phyloP scores from a whole-genome alignment of 2,797 vertebrate species.

The Aldrovandia affinis region DNA sequence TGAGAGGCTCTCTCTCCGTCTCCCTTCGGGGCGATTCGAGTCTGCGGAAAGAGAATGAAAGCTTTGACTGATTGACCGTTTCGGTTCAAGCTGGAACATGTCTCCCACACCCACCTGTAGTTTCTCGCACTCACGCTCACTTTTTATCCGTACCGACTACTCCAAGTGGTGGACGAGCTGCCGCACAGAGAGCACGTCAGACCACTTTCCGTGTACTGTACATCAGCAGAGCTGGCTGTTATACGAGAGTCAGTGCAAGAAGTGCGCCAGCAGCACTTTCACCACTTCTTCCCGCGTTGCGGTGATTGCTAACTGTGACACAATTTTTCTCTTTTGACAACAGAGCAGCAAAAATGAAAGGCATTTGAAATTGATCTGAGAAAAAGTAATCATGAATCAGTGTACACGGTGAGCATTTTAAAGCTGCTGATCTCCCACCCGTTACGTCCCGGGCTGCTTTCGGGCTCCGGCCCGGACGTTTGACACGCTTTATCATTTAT shows the following conservation, averaged over 20 bases:
- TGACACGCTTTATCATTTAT: neutral
- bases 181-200: neutral
- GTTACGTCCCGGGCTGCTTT: neutral
- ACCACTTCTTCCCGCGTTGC: neutral
- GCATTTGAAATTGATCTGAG: neutral
- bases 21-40: neutral
- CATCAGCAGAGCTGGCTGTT: neutral
- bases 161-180: neutral
- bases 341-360: neutral
- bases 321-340: neutral
- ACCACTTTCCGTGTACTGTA: neutral
- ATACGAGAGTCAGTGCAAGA: neutral
- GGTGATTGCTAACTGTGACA: neutral
- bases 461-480: neutral
- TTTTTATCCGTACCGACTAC: neutral
- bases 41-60: neutral
- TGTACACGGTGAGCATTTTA: neutral
- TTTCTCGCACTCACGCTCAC: neutral
- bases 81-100: neutral
- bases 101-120: neutral
- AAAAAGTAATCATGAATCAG: neutral
- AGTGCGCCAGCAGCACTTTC: neutral
- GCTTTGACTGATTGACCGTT: slow-evolving; percentile 9
- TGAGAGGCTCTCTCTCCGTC: neutral
- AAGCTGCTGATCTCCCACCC: neutral